These are phyloP conservation scores for Leptothorax acervorum DNA, from an alignment of 2,888 invertebrate genomes.

Conservation along the genomic window DNA sequence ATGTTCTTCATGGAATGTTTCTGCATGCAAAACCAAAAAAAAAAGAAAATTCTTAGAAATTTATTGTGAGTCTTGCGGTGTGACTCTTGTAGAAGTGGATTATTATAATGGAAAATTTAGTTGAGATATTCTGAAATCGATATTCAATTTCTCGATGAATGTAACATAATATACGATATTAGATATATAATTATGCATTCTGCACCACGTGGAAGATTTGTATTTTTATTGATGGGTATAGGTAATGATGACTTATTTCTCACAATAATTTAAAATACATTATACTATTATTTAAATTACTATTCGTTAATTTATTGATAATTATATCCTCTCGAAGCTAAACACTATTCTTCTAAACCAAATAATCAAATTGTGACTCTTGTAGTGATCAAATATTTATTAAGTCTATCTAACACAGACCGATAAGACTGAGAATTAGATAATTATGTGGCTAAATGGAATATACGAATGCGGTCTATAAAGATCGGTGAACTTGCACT, in stretches of 20 bases:
- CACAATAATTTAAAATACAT: not conserved
- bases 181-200: not conserved
- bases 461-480: not conserved
- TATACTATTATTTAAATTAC: not conserved
- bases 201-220: not conserved
- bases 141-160: not conserved
- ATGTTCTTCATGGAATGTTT: not conserved
- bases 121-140: not conserved
- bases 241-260: not conserved
- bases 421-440: not conserved
- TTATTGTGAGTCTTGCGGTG: not conserved
- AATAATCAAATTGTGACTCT: not conserved
- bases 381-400: not conserved
- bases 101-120: not conserved
- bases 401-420: not conserved
- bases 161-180: not conserved
- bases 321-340: not conserved
- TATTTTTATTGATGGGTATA: not conserved
- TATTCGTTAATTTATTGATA: not conserved
- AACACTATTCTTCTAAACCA: too few species aligned
- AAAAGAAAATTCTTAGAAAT: constrained; percentile 3
- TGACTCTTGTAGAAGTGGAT: not conserved
- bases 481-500: not conserved
- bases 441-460: not conserved
- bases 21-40: not conserved